Base-by-base conservation (phyloP, 1,140 invertebrate genomes). In the Hestina assimilis region DNA sequence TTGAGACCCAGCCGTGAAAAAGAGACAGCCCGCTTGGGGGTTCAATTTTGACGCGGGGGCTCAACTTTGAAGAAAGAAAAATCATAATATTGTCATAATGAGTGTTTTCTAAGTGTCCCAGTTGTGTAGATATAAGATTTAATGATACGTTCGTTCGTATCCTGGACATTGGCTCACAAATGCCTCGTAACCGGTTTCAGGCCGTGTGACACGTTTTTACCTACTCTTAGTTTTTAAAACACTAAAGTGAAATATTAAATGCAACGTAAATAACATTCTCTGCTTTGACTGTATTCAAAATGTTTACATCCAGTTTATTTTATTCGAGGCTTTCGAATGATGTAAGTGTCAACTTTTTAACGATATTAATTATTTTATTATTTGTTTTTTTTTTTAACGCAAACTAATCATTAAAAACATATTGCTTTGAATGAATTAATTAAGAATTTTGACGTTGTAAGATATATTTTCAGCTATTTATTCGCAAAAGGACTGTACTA, bases 91-190 rank as follows among this genome's bases (percentile, higher is more conserved):
- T 50, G 38, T 50, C 28, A 56, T 45, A 48, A 7, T 35, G 50
- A 12, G 46, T 55, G 45, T 63, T 17, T 52, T 60, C 61, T 59
- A 59, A 63, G 47, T 58, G 65, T 29, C 50, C 65, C 41, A 67
- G 63, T 46, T 66, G 48, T 23, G 29, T 53, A 43, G 48, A 54
- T 54, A 48, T 51, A 57, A 59, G 53, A 58, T 63, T 66, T 66
- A 61, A 56, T 55, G 50, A 60, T 54, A 66, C 45, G 52, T 43
- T 52, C 52, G 38, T 11, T 19, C 35, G 42, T 63, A 57, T 63
- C 55, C 55, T 53, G 52, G 53, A 58, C 42, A 41, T 41, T 23
- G 43, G 51, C 46, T 17, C 46, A 45, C 53, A 43, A 48, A 26
- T 48, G 52, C 31, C 46, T 11, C 15, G 20, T 11, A 55, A 68